Percentiles rank a stretch among this genome's conserved stretches.
Evolutionary conservation across 2,888 invertebrate genomes (phyloP).

Genomic region (Ashinkailepas kermadecensis): DNA sequence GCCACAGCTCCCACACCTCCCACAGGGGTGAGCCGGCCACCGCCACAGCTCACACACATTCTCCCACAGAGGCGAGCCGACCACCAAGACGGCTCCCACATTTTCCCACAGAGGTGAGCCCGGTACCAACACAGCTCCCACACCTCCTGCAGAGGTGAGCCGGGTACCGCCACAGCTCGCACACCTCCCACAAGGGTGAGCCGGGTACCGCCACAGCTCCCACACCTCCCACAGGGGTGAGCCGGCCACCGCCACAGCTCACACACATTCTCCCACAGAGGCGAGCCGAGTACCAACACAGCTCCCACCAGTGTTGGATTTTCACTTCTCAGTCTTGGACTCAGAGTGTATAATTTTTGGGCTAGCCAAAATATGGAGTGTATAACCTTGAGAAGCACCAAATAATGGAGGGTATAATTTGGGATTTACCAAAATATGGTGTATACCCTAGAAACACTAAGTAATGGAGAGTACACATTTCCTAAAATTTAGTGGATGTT

Average conservation of each 20-base stretch:
- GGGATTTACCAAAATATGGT: too few species aligned
- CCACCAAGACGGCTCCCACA: slow-evolving; percentile 42
- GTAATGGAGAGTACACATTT: too few species aligned
- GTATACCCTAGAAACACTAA: too few species aligned
- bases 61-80: slow-evolving; percentile 58
- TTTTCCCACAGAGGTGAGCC: slow-evolving; percentile 61
- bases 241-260: slow-evolving; percentile 36
- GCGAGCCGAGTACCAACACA: slow-evolving; percentile 41
- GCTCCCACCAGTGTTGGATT: too few species aligned
- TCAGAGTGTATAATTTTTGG: too few species aligned
- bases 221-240: slow-evolving; percentile 64
- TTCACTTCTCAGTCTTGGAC: too few species aligned
- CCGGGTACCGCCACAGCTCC: slow-evolving; percentile 40
- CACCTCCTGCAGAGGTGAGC: slow-evolving; percentile 60
- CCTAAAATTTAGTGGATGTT: too few species aligned
- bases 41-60: slow-evolving; percentile 50
- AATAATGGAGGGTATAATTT: too few species aligned
- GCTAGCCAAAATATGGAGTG: too few species aligned
- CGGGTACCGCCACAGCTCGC: slow-evolving; percentile 40
- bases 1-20: too few species aligned
- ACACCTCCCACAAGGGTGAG: slow-evolving; percentile 59
- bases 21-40: slow-evolving; percentile 28
- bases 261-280: slow-evolving; percentile 60
- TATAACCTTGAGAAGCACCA: too few species aligned
- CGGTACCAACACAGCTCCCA: slow-evolving; percentile 45